Evolutionary conservation across 2,113 vertebrate genomes (phyloP), one percentile per base, ranked within the genome.

Genomic region (Columba janthina): DNA sequence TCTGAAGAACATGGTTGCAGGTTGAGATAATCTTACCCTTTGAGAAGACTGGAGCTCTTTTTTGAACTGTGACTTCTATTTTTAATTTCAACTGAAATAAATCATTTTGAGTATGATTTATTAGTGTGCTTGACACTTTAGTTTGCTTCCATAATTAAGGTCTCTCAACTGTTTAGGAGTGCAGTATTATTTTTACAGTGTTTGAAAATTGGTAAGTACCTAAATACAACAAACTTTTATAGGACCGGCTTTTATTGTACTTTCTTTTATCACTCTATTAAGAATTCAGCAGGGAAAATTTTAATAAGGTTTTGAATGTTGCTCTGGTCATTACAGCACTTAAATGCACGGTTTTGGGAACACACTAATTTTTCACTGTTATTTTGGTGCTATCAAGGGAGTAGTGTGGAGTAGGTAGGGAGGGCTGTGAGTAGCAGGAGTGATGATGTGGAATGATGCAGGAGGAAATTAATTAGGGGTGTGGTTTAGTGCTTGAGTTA

Each of bases 141-240:
- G 44, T 79, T 89, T 86, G 36, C 42, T 93, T 90, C 91, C 67
- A 20, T 95, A 91, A 83, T 94, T 80, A 96, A 91, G 67, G 26
- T 76, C 12, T 90, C 69, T 93, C 32, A 77, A 12, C 34, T 90
- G 20, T 72, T 93, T 64, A 81, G 38, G 46, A 81, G n/a, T 29
- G 36, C 40, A 69, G 7, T 86, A 88, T 54, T 88, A 66, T 69
- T 90, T 93, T 81, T 70, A 80, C 36, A 56, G 34, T 17, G 20
- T 62, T 80, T 83, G 48, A 77, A 61, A 80, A 44, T 24, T 83
- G 20, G 4, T 70, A 81, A 88, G 65, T 36, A 80, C 10, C 0
- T 88, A 74, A 90, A 75, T 75, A 86, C 85, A 94, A 10, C 26
- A 42, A 76, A 67, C 40, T 69, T 73, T 83, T 56, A 40, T 66